Percentiles rank a stretch among this genome's conserved stretches.
These are phyloP conservation scores for Scylla paramamosain DNA, from an alignment of 1,140 invertebrate species.

Conservation along the genomic window DNA sequence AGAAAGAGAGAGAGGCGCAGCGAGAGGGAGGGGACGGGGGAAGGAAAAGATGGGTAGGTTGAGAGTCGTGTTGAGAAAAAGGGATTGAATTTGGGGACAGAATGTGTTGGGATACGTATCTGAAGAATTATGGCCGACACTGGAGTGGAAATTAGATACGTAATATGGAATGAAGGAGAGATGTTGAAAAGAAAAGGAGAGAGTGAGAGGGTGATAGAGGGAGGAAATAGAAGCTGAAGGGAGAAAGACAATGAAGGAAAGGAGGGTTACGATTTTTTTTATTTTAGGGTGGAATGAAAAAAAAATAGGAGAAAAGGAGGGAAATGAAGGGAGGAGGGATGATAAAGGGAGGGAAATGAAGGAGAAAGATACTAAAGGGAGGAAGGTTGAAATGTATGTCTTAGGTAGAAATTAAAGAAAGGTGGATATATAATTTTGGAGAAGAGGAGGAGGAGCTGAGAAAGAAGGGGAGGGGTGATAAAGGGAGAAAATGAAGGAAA, in stretches of 20 bases:
- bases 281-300: background rate
- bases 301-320: background rate
- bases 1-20: constrained; percentile 9
- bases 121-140: background rate
- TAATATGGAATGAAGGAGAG: constrained; percentile 25
- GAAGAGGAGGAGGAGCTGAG: background rate
- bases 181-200: background rate
- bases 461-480: background rate
- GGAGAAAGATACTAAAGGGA: background rate
- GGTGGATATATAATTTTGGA: background rate
- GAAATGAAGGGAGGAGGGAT: too few species aligned
- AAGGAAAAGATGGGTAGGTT: background rate
- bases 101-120: background rate
- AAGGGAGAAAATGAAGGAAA: background rate
- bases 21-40: background rate
- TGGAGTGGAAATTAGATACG: background rate
- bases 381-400: background rate
- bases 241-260: constrained; percentile 29
- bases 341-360: background rate
- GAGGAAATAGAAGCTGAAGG: background rate
- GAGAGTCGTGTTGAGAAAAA: background rate
- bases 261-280: too few species aligned
- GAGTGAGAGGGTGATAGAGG: background rate
- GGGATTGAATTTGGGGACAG: background rate
- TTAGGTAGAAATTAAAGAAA: background rate